These are phyloP conservation scores for Murina feae DNA, from an alignment of 2,113 vertebrate genomes.

Conservation along the genomic window DNA sequence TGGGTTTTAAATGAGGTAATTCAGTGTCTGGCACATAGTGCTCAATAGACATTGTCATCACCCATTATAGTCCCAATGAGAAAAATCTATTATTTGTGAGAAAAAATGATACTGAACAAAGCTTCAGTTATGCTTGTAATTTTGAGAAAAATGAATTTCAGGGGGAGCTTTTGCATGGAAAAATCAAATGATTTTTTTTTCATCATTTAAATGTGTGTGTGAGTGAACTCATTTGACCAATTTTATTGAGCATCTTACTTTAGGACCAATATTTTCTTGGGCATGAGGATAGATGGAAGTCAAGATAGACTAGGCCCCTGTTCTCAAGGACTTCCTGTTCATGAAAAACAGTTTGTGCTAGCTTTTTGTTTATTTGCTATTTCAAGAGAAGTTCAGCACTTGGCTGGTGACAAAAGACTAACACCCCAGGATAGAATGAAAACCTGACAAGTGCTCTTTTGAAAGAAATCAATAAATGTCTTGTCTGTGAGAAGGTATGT, in stretches of 20 bases:
- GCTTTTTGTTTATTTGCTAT: not conserved
- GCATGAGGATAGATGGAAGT: not conserved
- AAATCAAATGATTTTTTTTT: not conserved
- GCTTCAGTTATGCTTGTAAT: not conserved
- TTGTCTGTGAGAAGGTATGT: not conserved
- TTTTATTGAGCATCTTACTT: not conserved
- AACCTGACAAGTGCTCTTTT: not conserved
- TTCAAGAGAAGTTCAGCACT: not conserved
- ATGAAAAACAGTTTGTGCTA: not conserved
- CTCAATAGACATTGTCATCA: not conserved
- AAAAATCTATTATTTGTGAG: not conserved
- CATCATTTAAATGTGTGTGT: not conserved
- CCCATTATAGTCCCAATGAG: not conserved
- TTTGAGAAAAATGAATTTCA: slow-evolving; percentile 13
- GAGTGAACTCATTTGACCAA: not conserved
- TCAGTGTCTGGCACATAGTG: not conserved
- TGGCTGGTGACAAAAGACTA: not conserved
- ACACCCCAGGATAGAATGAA: not conserved
- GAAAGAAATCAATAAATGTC: not conserved
- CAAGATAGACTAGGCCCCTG: not conserved
- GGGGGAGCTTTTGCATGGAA: not conserved
- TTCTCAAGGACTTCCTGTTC: not conserved
- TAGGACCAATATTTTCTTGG: not conserved
- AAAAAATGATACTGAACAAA: not conserved
- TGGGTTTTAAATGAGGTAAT: not conserved